Evolutionary conservation across 2,797 vertebrate genomes (phyloP).

Genomic region (Falco peregrinus): DNA sequence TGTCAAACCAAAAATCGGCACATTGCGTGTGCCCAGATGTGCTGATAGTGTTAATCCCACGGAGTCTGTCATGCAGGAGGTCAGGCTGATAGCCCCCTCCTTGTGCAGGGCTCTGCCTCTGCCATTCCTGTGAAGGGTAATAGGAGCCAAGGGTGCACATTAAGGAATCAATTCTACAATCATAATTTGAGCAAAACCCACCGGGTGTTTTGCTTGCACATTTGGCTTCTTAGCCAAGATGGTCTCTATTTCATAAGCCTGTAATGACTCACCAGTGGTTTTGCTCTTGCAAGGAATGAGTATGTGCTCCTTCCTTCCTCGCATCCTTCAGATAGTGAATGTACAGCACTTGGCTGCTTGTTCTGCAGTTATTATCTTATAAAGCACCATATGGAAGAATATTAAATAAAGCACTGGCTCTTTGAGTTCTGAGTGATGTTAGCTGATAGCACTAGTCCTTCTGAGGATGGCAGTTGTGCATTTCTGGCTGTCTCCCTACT

Average conservation of each 20-base stretch:
- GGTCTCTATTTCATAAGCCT: background rate
- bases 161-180: background rate
- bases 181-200: background rate
- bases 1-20: too few relatives aligned
- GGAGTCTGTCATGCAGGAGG: background rate
- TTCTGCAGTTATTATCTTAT: background rate
- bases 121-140: accelerated
- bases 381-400: background rate
- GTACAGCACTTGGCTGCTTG: background rate
- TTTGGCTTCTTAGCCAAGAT: background rate
- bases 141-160: background rate
- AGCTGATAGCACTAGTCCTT: background rate
- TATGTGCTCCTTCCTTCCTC: background rate
- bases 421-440: background rate
- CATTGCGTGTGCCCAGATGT: background rate
- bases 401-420: background rate
- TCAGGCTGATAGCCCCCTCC: accelerated
- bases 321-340: background rate
- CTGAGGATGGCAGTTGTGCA: background rate
- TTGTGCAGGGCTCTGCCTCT: accelerated
- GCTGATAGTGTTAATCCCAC: accelerated
- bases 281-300: background rate
- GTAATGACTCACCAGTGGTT: background rate
- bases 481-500: background rate
- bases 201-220: background rate